Base-by-base conservation (phyloP, 2,113 vertebrate genomes). In the Plecotus auritus region DNA sequence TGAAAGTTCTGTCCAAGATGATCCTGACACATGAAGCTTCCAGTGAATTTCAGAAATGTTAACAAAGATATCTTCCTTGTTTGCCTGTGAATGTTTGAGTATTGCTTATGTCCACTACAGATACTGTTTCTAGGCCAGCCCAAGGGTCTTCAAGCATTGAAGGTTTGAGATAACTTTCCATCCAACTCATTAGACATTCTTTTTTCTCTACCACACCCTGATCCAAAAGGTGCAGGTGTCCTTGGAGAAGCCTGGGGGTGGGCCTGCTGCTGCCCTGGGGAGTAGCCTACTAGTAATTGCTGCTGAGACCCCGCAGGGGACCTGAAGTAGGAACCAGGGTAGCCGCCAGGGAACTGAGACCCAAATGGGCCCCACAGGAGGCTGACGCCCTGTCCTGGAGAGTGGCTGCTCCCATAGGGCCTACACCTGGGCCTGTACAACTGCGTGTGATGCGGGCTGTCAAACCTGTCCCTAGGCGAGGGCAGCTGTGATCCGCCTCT, bases 111-210 rank as follows among this genome's bases (percentile, higher is more conserved):
- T 99, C 98, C 98, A 98, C 98, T 96, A 99, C 98, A 96, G 98
- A 98, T 70, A 99, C 97, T 95, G 99, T 99, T 98, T 99, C 98
- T 97, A 99, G 98, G 97, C 98, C 98, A 98, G 98, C 99, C 99
- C 99, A 99, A 35, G 99, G 99, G 98, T 99, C 99, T 98, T 99
- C 99, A 98, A 99, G 98, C 99, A 99, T 99, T 98, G 99, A 99
- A 97, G 99, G 98, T 98, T 98, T 99, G 98, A 99, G 99, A 99
- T 99, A 99, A 98, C 98, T 99, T 98, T 99, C 99, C 98, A 99
- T 99, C 99, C 98, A 99, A 98, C 98, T 99, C 98, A 98, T 99
- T 98, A 98, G 98, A 98, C 97, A 98, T 98, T 98, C 98, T 98
- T 98, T 98, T 99, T 98, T 98, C 99, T 99, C 98, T 99, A 98